Evolutionary conservation across 2,113 vertebrate genomes (phyloP).

Genomic region (Nothocercus nigrocapillus): DNA sequence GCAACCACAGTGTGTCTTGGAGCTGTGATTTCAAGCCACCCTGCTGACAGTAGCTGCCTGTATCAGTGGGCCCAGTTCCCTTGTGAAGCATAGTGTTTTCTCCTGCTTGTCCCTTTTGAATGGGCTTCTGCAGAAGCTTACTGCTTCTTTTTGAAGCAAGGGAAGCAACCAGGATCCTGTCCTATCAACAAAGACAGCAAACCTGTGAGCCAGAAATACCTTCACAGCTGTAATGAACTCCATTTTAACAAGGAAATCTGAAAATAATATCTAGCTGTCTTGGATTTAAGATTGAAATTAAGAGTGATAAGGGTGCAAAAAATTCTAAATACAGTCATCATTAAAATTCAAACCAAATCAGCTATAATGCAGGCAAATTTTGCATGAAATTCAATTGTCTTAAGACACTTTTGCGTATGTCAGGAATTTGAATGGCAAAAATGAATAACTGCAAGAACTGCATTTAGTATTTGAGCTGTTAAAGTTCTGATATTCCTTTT

Average conservation of each 20-base stretch:
- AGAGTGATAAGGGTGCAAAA: neutral
- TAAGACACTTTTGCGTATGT: neutral
- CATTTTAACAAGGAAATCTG: slow-evolving; percentile 20
- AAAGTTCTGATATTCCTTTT: neutral
- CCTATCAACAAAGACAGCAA: neutral
- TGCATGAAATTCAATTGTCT: neutral
- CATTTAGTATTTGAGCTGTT: neutral
- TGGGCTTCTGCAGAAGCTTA: neutral
- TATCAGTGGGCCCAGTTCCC: neutral
- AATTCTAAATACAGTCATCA: neutral
- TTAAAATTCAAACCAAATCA: neutral
- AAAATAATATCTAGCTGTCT: neutral
- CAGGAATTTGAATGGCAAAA: neutral
- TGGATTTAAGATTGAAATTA: neutral
- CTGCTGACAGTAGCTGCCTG: neutral
- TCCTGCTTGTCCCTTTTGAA: neutral
- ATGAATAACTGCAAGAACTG: neutral
- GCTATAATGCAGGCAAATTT: neutral
- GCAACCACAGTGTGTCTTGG: neutral
- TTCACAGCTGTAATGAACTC: neutral
- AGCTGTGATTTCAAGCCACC: neutral
- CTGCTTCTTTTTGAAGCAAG: neutral
- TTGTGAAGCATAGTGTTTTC: neutral
- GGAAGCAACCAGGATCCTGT: neutral
- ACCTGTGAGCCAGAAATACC: neutral